Evolutionary conservation across 2,113 vertebrate genomes (phyloP), one percentile per base, ranked within the genome.

Genomic region (Gadus macrocephalus): DNA sequence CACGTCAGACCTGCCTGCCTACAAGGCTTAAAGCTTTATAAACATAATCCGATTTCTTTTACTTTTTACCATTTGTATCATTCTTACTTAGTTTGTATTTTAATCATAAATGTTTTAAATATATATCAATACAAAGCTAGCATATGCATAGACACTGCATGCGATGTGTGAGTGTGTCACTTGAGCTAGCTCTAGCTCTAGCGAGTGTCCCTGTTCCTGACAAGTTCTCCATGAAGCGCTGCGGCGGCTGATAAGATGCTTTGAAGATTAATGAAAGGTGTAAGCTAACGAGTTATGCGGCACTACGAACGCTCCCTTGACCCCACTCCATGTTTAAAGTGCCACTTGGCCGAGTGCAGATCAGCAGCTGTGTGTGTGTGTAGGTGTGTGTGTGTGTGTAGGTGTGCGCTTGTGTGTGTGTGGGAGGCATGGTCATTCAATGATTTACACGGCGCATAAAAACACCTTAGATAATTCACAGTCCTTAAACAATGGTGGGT

Each of bases 251-350:
- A 76, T 19, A 64, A 12, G 27, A 58, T 11, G 71, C 2, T 70
- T 77, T 64, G 27, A 27, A 74, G 79, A 66, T 76, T 79, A 79
- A 75, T 66, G 63, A 66, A 69, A 82, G 68, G 76, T 75, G 81
- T 73, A 72, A 76, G 69, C 65, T 17, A 12, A 68, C 70, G 61
- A 49, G 68, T 9, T 31, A 61, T 69, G 69, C 0, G 53, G 62
- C 66, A 53, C 35, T 71, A 63, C 35, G 2, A 71, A 28, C 49
- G 42, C 42, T 61, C 64, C 72, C 28, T 27, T 17, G 67, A 69
- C 53, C 60, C 16, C 73, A 17, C 69, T 17, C n/a, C 62, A 1
- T 9, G 1, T 59, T 55, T 27, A 64, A 62, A 60, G 20, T 11
- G 53, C 61, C 62, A 64, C 68, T 75, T 63, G 68, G 53, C 62